phyloP scores from a whole-genome alignment of 2,888 invertebrate species.

The Eristalis intricaria region DNA sequence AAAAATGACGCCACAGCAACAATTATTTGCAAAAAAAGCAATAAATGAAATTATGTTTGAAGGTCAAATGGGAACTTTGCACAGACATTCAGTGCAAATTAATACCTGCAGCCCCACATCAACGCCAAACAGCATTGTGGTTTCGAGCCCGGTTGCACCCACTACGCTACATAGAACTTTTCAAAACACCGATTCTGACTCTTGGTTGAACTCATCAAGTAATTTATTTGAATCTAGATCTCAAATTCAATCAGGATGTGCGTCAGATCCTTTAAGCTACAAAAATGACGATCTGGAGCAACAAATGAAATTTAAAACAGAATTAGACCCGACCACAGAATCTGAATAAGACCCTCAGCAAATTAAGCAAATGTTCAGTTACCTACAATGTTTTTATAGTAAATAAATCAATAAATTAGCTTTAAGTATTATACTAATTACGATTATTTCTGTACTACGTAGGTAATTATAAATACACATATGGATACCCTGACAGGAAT shows the following conservation, averaged over 20 bases:
- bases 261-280: not conserved
- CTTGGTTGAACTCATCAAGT: not conserved
- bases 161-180: not conserved
- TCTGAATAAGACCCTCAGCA: not conserved
- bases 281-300: not conserved
- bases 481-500: too few species aligned
- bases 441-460: not conserved
- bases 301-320: not conserved
- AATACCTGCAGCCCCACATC: too few species aligned
- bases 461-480: not conserved
- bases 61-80: not conserved
- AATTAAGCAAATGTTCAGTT: not conserved
- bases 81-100: too few species aligned
- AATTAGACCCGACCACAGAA: not conserved
- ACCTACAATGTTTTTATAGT: not conserved
- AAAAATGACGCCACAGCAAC: too few species aligned
- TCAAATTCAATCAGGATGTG: not conserved
- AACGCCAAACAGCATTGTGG: too few species aligned
- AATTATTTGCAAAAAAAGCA: too few species aligned
- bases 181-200: not conserved
- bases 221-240: not conserved
- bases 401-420: slow-evolving; percentile 5
- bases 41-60: too few species aligned
- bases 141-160: too few species aligned
- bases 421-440: slow-evolving; percentile 7